Percentiles rank a stretch among this genome's conserved stretches.
Evolutionary conservation across 2,797 vertebrate genomes (phyloP).

Genomic region (Anguilla anguilla): DNA sequence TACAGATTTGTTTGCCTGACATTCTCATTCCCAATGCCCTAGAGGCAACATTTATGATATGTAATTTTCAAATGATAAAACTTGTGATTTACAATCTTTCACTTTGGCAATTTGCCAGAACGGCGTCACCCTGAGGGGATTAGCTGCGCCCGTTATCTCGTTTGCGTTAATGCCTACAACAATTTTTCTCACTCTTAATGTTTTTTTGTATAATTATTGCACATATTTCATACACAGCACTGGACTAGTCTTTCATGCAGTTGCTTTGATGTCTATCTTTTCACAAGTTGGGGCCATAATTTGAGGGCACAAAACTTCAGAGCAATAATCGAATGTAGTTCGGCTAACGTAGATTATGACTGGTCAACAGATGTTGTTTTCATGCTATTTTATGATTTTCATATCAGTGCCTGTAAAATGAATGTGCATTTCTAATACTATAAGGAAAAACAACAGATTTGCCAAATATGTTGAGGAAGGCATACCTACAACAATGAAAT

Average conservation of each 20-base stretch:
- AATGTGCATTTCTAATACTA: neutral
- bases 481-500: neutral
- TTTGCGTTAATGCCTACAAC: neutral
- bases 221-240: neutral
- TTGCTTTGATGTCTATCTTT: neutral
- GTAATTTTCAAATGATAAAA: slow-evolving; percentile 25
- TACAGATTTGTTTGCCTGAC: slow-evolving; percentile 24
- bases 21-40: slow-evolving; percentile 25
- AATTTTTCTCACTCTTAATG: neutral
- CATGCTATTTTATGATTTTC: neutral
- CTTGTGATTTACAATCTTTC: slow-evolving; percentile 10
- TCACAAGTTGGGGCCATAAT: neutral
- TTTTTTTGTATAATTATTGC: neutral
- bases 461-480: neutral
- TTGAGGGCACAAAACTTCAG: neutral
- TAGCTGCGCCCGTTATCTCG: neutral
- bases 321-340: neutral
- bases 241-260: neutral
- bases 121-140: neutral
- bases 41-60: slow-evolving; percentile 11
- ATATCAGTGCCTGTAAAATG: neutral
- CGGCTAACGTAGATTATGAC: neutral
- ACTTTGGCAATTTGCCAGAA: slow-evolving; percentile 2
- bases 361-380: neutral
- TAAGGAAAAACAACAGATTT: neutral